Evolutionary conservation across 2,113 vertebrate species (phyloP).

Genomic region (Speoplatyrhinus poulsoni): DNA sequence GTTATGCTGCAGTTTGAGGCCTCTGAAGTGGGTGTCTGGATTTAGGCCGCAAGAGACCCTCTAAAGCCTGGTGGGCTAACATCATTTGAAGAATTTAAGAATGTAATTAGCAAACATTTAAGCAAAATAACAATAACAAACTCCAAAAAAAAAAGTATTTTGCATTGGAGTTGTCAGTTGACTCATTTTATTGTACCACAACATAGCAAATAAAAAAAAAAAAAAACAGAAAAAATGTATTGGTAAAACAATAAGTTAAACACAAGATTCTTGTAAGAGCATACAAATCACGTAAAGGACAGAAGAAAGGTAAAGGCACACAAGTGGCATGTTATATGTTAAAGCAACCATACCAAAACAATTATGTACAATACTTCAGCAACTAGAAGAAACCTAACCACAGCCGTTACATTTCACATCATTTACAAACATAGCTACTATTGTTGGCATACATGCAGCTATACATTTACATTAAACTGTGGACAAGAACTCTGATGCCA

Average conservation of each 20-base stretch:
- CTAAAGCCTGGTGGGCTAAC: slow-evolving; percentile 11
- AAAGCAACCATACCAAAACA: slow-evolving; percentile 46
- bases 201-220: slow-evolving; percentile 41
- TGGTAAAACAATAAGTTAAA: slow-evolving; percentile 75
- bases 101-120: background rate
- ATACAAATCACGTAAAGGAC: slow-evolving; percentile 40
- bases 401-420: slow-evolving; percentile 49
- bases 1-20: slow-evolving; percentile 27
- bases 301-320: slow-evolving; percentile 31
- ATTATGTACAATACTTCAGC: slow-evolving; percentile 68
- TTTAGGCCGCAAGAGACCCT: slow-evolving; percentile 17
- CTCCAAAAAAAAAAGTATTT: background rate
- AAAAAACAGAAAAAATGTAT: slow-evolving; percentile 25
- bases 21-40: slow-evolving; percentile 25
- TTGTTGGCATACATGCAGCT: slow-evolving; percentile 35
- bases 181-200: slow-evolving; percentile 63
- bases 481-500: background rate
- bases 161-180: slow-evolving; percentile 9
- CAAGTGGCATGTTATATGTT: slow-evolving; percentile 43
- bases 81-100: slow-evolving; percentile 22
- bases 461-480: slow-evolving; percentile 17
- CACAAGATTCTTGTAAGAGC: slow-evolving; percentile 36
- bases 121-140: no score
- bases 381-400: slow-evolving; percentile 35
- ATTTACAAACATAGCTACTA: slow-evolving; percentile 61